Percentiles rank a stretch among this genome's conserved stretches.
These are phyloP conservation scores for Sesia bembeciformis DNA, from an alignment of 2,888 invertebrate species.

Conservation along the genomic window DNA sequence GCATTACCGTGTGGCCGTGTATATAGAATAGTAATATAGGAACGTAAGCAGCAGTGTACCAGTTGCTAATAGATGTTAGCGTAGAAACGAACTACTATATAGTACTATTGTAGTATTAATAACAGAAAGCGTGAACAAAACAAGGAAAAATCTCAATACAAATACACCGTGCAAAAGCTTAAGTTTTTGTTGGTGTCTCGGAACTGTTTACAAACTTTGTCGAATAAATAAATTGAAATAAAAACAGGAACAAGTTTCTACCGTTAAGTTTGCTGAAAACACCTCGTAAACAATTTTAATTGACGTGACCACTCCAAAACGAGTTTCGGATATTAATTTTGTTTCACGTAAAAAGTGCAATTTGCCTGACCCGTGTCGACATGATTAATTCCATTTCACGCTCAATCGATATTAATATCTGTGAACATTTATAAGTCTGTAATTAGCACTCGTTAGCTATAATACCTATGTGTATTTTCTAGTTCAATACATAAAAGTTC, in stretches of 20 bases:
- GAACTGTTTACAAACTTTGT: neutral
- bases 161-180: too few relatives aligned
- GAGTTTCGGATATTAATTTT: conserved; percentile 25
- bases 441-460: neutral
- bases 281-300: conserved; percentile 33
- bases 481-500: conserved; percentile 36
- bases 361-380: conserved; percentile 18
- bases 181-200: neutral
- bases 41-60: too few relatives aligned
- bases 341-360: conserved; percentile 23
- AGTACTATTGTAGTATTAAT: too few relatives aligned
- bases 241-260: conserved; percentile 47
- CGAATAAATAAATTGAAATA: neutral
- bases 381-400: neutral
- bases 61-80: too few relatives aligned
- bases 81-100: too few relatives aligned
- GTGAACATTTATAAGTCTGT: neutral
- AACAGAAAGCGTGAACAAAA: too few relatives aligned
- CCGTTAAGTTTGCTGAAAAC: conserved; percentile 60
- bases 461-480: neutral
- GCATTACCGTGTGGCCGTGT: too few relatives aligned
- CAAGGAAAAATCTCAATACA: too few relatives aligned
- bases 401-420: neutral
- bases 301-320: conserved; percentile 31
- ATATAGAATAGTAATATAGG: too few relatives aligned